Evolutionary conservation across 1,140 invertebrate species (phyloP).

Genomic region (Papilio dardanus): DNA sequence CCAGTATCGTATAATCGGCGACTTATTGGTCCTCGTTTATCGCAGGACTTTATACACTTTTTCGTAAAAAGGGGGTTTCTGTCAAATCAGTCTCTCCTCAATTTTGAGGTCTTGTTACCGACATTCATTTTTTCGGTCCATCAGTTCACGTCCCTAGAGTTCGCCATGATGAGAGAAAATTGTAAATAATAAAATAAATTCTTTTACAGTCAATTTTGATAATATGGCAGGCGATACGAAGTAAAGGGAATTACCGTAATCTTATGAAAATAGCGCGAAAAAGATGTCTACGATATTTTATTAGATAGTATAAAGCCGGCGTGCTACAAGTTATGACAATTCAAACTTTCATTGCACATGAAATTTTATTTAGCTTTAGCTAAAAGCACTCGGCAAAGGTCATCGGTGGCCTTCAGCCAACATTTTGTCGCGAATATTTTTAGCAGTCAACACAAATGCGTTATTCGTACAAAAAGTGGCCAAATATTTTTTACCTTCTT

Average conservation of each 20-base stretch:
- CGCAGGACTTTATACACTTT: too few species aligned
- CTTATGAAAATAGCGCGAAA: background rate
- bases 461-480: background rate
- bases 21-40: too few species aligned
- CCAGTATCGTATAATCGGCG: too few species aligned
- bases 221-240: too few species aligned
- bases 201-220: too few species aligned
- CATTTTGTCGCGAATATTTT: constrained; percentile 21
- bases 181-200: too few species aligned
- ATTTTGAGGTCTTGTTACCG: too few species aligned
- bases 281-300: background rate
- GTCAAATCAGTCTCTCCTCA: too few species aligned
- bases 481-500: background rate
- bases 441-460: constrained; percentile 1
- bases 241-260: too few species aligned
- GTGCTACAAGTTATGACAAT: background rate
- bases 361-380: background rate
- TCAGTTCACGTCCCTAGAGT: too few species aligned
- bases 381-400: constrained; percentile 8
- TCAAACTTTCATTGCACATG: background rate
- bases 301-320: background rate
- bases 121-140: too few species aligned
- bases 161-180: background rate
- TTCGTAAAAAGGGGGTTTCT: too few species aligned
- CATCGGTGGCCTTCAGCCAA: constrained; percentile 19